These are phyloP conservation scores for Pogoniulus pusillus DNA, from an alignment of 2,797 vertebrate genomes.

Conservation along the genomic window DNA sequence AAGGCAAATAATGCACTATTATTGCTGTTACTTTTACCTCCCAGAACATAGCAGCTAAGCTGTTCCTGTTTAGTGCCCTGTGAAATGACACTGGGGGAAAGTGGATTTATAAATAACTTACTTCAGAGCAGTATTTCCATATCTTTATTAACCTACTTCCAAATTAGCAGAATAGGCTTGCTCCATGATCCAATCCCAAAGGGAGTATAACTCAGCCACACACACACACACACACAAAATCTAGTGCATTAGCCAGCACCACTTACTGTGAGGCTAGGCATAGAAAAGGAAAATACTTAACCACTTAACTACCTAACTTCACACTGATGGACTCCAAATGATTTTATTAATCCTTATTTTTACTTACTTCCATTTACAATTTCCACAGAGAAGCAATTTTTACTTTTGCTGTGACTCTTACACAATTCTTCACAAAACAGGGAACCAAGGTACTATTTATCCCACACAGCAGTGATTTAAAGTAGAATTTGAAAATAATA, in stretches of 20 bases:
- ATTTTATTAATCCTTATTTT: not conserved
- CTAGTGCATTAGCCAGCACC: not conserved
- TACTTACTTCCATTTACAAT: not conserved
- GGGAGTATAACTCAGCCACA: not conserved
- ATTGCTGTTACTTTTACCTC: not conserved
- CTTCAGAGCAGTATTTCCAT: not conserved
- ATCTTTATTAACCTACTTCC: slow-evolving; percentile 53
- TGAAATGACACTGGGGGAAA: not conserved
- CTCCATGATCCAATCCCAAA: not conserved
- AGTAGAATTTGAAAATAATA: not conserved
- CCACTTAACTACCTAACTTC: not conserved
- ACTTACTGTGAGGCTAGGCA: not conserved
- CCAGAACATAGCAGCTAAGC: not conserved
- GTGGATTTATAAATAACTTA: slow-evolving; percentile 13
- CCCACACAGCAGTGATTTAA: not conserved
- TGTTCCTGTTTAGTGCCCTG: not conserved
- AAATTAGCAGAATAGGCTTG: slow-evolving; percentile 22
- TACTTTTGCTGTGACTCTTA: not conserved
- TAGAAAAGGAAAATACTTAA: not conserved
- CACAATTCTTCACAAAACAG: not conserved
- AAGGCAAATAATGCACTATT: not conserved
- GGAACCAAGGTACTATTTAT: not conserved
- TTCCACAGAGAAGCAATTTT: not conserved
- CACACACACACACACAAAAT: not conserved
- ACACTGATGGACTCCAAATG: not conserved